Percentiles rank a stretch among this genome's conserved stretches.
Conservation (phyloP, 2,888 invertebrate species). For the Oeneis ivallda region DNA sequence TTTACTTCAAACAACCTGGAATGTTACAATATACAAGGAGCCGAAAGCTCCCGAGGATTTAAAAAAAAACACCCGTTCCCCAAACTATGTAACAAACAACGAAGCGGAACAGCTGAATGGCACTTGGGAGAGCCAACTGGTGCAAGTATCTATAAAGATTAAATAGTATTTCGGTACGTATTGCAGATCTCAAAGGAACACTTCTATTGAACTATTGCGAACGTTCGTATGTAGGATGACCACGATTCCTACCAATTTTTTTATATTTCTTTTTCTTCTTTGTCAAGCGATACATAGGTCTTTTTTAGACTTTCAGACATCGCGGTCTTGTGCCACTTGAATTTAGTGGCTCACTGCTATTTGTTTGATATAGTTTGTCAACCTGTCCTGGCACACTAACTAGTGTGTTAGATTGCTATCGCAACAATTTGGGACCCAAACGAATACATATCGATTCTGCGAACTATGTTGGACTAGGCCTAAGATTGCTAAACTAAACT, state of each 20-base stretch:
- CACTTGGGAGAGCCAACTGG: conserved; percentile 48
- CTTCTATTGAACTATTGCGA: conserved; percentile 54
- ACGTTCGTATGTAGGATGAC: conserved; percentile 57
- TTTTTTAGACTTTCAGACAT: no score
- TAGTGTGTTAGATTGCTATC: no score
- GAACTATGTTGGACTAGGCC: no score
- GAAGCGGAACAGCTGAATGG: conserved; percentile 53
- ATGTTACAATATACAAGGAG: neutral
- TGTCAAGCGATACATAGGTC: no score
- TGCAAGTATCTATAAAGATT: conserved; percentile 57
- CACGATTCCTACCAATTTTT: conserved; percentile 24
- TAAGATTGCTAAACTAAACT: no score
- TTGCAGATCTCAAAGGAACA: conserved; percentile 63
- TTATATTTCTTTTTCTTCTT: neutral
- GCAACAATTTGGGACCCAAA: no score
- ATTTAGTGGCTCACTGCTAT: no score
- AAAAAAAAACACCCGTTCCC: conserved; percentile 32
- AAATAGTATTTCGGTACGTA: conserved; percentile 61
- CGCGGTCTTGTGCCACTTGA: no score
- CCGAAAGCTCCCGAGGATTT: conserved; percentile 25
- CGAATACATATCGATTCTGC: no score
- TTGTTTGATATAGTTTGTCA: no score
- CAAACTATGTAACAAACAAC: conserved; percentile 54
- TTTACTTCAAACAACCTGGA: no score
- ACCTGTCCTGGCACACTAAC: no score